Conservation (phyloP, 2,113 vertebrate genomes). For the Polyodon spathula region DNA sequence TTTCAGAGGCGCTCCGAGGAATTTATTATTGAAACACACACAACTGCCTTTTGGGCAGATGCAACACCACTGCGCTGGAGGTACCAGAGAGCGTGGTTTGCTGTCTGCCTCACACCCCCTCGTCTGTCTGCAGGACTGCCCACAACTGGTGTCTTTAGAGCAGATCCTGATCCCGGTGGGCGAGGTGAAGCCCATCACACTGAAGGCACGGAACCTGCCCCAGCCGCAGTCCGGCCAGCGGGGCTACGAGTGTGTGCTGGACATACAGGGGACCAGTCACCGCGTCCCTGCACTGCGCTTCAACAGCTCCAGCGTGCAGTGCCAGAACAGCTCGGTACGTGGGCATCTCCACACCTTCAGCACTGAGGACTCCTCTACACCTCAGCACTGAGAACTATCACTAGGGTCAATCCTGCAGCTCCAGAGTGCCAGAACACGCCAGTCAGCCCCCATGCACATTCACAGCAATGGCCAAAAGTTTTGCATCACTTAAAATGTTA, state of each 20-base stretch:
- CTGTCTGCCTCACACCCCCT: neutral
- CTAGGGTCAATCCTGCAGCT: too few relatives aligned
- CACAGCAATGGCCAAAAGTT: too few relatives aligned
- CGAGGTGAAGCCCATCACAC: conserved; percentile 90
- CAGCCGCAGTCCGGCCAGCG: conserved; percentile 94
- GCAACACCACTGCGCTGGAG: too few relatives aligned
- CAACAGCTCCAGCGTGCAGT: conserved; percentile 98
- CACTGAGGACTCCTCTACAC: neutral
- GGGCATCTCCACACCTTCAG: neutral
- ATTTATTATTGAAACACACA: too few relatives aligned
- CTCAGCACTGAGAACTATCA: too few relatives aligned
- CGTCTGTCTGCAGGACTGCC: conserved; percentile 70
- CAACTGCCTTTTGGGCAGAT: too few relatives aligned
- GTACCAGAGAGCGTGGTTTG: neutral
- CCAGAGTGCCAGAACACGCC: too few relatives aligned
- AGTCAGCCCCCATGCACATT: too few relatives aligned
- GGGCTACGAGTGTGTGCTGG: conserved; percentile 91
- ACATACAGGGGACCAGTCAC: conserved; percentile 79
- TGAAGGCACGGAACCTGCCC: conserved; percentile 88
- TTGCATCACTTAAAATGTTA: too few relatives aligned
- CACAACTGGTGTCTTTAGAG: conserved; percentile 85
- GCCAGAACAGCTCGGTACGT: conserved; percentile 96
- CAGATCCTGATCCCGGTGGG: conserved; percentile 93
- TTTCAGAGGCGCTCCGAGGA: too few relatives aligned
- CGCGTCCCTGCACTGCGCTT: conserved; percentile 90